Percentiles rank a stretch among this genome's conserved stretches.
These are phyloP conservation scores for Brachymystax lenok DNA, from an alignment of 2,797 vertebrate species.

Conservation along the genomic window DNA sequence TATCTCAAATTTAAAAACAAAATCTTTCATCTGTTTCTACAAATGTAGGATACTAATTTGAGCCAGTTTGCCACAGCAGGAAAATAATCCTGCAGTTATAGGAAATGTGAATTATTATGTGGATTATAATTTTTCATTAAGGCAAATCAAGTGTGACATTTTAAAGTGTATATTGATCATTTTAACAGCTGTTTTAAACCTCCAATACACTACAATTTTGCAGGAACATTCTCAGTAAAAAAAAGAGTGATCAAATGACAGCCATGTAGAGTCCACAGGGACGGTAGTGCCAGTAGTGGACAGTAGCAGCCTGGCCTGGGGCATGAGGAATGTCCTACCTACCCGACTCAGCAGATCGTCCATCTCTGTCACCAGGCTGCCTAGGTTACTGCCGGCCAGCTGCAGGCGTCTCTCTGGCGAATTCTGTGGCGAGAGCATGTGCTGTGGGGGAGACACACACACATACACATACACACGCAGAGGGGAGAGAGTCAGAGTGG, in stretches of 20 bases:
- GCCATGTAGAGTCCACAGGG: background rate
- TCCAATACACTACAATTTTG: no score
- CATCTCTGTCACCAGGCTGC: constrained; percentile 91
- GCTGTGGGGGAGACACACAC: constrained; percentile 66
- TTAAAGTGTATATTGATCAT: no score
- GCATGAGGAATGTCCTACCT: constrained; percentile 39
- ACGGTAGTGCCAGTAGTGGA: background rate
- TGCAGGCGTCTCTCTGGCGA: constrained; percentile 91
- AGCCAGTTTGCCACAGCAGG: no score
- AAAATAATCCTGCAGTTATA: no score
- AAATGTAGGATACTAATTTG: no score
- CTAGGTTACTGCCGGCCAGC: constrained; percentile 89
- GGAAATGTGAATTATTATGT: no score
- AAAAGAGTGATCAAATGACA: no score
- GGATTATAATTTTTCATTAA: no score
- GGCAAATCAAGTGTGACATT: no score
- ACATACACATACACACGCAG: background rate
- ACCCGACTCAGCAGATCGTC: constrained; percentile 94
- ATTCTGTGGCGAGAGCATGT: constrained; percentile 92
- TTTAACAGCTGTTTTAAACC: no score
- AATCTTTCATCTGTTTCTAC: no score
- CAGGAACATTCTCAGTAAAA: no score
- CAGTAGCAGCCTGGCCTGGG: background rate
- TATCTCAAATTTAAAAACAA: background rate
- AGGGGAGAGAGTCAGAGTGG: background rate